phyloP scores from a whole-genome alignment of 2,888 invertebrate species.

The Cephus runcator region DNA sequence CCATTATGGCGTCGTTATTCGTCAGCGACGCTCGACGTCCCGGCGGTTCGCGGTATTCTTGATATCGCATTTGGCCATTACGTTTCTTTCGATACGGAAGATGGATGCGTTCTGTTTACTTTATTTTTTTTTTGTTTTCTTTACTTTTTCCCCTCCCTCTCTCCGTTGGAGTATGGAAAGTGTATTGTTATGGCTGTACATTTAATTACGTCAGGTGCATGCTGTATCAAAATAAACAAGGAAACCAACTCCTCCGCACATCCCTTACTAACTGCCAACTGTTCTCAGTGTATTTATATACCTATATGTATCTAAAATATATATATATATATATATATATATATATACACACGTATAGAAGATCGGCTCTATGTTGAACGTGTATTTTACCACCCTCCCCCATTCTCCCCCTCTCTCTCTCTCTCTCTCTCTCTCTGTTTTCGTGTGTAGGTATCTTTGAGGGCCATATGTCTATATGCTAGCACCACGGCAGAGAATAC shows the following conservation, averaged over 20 bases:
- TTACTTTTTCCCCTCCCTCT: not conserved
- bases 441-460: conserved; percentile 13
- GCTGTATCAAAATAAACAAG: conserved; percentile 41
- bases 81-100: not conserved
- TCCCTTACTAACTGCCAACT: not conserved
- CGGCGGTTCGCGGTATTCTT: too few species aligned
- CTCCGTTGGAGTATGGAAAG: conserved; percentile 6
- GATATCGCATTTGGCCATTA: not conserved
- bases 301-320: too few species aligned
- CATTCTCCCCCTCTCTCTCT: too few species aligned
- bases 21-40: too few species aligned
- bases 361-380: not conserved
- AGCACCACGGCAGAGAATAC: conserved; percentile 28
- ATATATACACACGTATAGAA: not conserved
- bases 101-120: not conserved
- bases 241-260: conserved; percentile 2
- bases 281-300: not conserved
- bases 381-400: not conserved
- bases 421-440: not conserved
- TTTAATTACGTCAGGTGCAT: conserved; percentile 49
- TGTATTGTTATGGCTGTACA: conserved; percentile 29
- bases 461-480: conserved; percentile 10
- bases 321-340: not conserved
- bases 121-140: too few species aligned
- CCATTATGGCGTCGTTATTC: not conserved